Evolutionary conservation across 2,888 invertebrate species (phyloP).

Genomic region (Drosophila koepferae): DNA sequence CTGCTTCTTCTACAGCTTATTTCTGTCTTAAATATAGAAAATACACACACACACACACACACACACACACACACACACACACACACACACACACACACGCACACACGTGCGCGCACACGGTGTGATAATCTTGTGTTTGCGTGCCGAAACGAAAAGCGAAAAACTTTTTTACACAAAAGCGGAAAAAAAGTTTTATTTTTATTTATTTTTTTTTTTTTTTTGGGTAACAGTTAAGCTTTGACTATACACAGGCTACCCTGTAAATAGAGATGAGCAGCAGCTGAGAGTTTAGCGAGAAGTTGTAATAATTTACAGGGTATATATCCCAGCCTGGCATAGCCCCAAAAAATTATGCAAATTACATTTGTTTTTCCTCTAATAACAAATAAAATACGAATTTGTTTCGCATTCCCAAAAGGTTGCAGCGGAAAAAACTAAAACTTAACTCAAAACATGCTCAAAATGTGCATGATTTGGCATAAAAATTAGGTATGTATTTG

Average conservation of each 20-base stretch:
- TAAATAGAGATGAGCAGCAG: background rate
- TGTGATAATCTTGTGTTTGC: conserved; percentile 59
- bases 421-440: background rate
- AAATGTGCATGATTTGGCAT: conserved; percentile 4
- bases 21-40: conserved; percentile 22
- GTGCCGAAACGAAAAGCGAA: conserved; percentile 48
- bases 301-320: background rate
- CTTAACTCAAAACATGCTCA: background rate
- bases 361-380: background rate
- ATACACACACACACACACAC: background rate
- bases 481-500: background rate
- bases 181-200: conserved; percentile 30
- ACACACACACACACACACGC: background rate
- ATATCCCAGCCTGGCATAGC: too few species aligned
- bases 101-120: background rate
- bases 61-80: background rate
- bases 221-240: background rate
- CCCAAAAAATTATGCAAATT: background rate
- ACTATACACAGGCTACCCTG: conserved; percentile 20
- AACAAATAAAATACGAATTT: conserved; percentile 9
- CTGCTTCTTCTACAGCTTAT: background rate
- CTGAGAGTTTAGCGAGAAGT: background rate
- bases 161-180: conserved; percentile 55
- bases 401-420: conserved; percentile 30
- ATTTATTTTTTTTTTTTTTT: background rate